Percentiles rank a stretch among this genome's conserved stretches.
These are phyloP conservation scores for Drosophila barbarae DNA, from an alignment of 2,888 invertebrate genomes.

Conservation along the genomic window DNA sequence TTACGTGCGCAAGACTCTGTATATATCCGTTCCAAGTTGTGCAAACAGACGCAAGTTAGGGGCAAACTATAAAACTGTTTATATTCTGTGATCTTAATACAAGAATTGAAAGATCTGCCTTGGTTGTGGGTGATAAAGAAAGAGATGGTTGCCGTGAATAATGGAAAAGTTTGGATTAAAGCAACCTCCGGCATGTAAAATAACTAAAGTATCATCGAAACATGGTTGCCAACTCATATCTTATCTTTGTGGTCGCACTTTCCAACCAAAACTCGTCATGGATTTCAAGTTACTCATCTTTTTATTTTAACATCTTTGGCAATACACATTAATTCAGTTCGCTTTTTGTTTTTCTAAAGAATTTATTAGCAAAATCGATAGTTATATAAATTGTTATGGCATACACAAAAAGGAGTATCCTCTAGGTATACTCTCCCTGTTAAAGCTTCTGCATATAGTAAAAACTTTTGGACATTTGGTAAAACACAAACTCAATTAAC, in stretches of 20 bases:
- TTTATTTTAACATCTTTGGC: background rate
- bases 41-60: conserved; percentile 10
- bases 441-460: conserved; percentile 2
- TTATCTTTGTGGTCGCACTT: conserved; percentile 2
- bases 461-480: conserved; percentile 2
- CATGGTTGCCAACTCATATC: background rate
- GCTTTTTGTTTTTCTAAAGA: background rate
- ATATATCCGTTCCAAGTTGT: background rate
- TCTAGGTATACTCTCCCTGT: conserved; percentile 8
- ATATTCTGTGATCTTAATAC: background rate
- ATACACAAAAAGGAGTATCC: conserved; percentile 6
- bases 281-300: background rate
- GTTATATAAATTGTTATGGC: conserved; percentile 1
- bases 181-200: background rate
- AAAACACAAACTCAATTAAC: background rate
- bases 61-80: background rate
- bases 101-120: background rate
- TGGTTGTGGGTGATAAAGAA: background rate
- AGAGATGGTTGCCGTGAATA: background rate
- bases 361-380: conserved; percentile 9
- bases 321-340: background rate
- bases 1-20: background rate
- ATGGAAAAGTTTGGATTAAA: background rate
- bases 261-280: background rate
- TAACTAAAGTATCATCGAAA: too few species aligned